These are phyloP conservation scores for Catharus minimus DNA, from an alignment of 2,113 vertebrate genomes.

Conservation along the genomic window DNA sequence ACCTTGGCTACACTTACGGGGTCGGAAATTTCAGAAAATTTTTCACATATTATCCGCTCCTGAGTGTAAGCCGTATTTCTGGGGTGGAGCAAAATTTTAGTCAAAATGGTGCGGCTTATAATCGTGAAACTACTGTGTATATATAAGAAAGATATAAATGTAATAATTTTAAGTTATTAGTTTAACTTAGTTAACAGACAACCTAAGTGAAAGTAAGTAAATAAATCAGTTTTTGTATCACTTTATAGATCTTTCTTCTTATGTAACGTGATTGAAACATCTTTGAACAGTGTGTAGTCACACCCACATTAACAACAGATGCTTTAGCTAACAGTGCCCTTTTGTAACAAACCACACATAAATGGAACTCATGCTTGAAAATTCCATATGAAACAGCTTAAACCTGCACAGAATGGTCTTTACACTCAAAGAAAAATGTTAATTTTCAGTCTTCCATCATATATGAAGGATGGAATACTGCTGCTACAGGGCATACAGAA, in stretches of 20 bases:
- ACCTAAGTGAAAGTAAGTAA: neutral
- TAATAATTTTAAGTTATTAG: neutral
- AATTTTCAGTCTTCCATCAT: neutral
- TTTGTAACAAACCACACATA: neutral
- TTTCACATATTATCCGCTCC: too few species aligned
- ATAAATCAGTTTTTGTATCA: neutral
- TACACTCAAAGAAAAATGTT: neutral
- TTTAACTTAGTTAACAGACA: neutral
- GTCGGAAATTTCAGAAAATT: too few species aligned
- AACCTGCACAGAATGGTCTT: neutral
- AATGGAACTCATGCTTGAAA: neutral
- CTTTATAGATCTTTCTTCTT: neutral
- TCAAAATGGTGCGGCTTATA: too few species aligned
- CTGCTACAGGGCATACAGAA: neutral
- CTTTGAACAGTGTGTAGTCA: neutral
- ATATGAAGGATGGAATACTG: neutral
- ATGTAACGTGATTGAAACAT: neutral
- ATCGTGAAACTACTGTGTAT: neutral
- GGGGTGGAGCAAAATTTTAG: too few species aligned
- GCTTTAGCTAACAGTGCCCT: neutral
- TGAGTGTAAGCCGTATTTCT: too few species aligned
- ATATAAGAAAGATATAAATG: neutral
- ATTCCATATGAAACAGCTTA: neutral
- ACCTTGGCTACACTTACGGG: too few species aligned
- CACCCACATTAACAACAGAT: neutral